Evolutionary conservation across 1,140 invertebrate genomes (phyloP), one percentile per base, ranked within the genome.

Genomic region (Sycophaga agraensis): DNA sequence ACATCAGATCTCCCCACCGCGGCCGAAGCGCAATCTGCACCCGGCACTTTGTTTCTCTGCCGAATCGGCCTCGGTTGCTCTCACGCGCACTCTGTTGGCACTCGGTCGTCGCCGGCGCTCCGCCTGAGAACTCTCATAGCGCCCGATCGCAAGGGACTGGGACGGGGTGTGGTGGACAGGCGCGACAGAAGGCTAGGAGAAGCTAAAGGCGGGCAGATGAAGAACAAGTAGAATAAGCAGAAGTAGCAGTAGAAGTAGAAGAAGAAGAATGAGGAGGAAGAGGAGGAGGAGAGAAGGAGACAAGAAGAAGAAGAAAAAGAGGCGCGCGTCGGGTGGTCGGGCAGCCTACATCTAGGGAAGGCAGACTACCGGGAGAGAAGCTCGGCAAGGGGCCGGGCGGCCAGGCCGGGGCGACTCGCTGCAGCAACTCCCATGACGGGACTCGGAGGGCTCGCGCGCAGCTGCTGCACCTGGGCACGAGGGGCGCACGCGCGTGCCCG

Each of bases 291-390:
- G 31, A 57, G 28, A 57, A 34, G 2, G n/a, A 26, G 14, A 17
- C 1, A 56, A n/a, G 16, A 9, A 49, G 31, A 28, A 19, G 22
- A 26, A 59, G n/a, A 40, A 19, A 50, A 24, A 59, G 35, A 48
- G 12, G 16, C n/a, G 19, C 7, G 4, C 12, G n/a, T 19, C 0
- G 17, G 4, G 14, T 35, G 37, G 11, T 24, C n/a, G n/a, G n/a
- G n/a, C n/a, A 43, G 43, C 21, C 45, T 58, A 58, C 45, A 58
- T 58, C n/a, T 58, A 46, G 4, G 40, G 37, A 11, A 34, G 19
- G 16, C 17, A 21, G 17, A 31, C 35, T 50, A 59, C 48, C 48
- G 39, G 14, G 2, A 4, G 14, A 17, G 11, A 9, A 45, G 11
- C 24, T 16, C 26, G 17, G n/a, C n/a, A n/a, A n/a, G n/a, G n/a